Conservation (phyloP, 92 coral and sea anemone genomes). For the Chrysogorgia sp. region DNA sequence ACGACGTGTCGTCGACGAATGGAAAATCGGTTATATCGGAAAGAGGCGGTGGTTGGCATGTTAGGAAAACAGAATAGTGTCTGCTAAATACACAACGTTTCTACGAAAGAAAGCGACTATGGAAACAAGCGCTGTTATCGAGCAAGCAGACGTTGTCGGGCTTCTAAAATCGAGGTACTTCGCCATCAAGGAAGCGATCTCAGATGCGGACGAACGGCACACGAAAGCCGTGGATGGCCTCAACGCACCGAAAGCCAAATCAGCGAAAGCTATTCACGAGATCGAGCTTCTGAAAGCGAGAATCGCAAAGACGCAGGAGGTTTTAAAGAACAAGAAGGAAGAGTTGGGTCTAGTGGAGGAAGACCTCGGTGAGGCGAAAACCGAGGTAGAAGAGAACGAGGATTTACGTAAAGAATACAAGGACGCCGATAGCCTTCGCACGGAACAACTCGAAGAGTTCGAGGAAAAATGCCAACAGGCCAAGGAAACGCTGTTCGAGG, state of each 20-base stretch:
- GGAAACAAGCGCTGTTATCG: constrained; percentile 18
- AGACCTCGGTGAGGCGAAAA: constrained; percentile 33
- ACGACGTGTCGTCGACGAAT: neutral
- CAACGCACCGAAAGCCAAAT: constrained; percentile 34
- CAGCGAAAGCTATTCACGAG: constrained; percentile 15
- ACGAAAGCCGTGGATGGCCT: constrained; percentile 24
- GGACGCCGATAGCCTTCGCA: constrained; percentile 7
- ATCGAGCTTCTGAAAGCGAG: constrained; percentile 33
- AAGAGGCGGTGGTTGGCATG: neutral
- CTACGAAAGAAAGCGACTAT: neutral
- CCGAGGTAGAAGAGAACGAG: constrained; percentile 36
- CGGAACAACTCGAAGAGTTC: constrained; percentile 18
- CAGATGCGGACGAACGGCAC: constrained; percentile 39
- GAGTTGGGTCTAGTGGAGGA: constrained; percentile 22
- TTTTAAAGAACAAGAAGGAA: constrained; percentile 11
- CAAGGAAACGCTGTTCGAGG: constrained; percentile 26
- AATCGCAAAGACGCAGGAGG: constrained; percentile 26
- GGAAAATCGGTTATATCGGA: neutral
- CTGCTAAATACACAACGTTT: neutral
- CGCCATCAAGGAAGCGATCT: constrained; percentile 32
- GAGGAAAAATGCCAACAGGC: constrained; percentile 39
- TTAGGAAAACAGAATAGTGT: neutral
- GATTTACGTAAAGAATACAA: constrained; percentile 22
- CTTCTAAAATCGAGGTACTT: constrained; percentile 33
- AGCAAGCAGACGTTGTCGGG: constrained; percentile 36